Conservation (phyloP, 2,888 invertebrate genomes). For the Perizoma affinitatum region DNA sequence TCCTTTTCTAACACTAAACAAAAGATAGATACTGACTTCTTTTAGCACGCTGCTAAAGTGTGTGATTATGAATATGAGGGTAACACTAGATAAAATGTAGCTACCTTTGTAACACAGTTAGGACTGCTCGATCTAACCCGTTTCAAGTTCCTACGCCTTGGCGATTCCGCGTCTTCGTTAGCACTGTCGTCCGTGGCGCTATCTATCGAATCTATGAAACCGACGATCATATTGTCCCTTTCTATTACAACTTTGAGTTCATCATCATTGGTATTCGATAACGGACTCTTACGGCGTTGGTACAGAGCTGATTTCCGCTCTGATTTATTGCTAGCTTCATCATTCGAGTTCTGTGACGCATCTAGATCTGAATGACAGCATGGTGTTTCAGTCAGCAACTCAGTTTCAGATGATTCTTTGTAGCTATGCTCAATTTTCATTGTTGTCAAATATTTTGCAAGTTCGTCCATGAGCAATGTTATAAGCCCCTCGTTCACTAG, state of each 20-base stretch:
- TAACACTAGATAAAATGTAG: background rate
- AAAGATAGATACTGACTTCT: too few relatives aligned
- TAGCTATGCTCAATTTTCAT: slow-evolving; percentile 73
- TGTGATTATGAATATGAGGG: too few relatives aligned
- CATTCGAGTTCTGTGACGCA: slow-evolving; percentile 15
- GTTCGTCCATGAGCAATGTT: slow-evolving; percentile 68
- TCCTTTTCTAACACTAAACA: too few relatives aligned
- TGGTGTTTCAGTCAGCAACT: background rate
- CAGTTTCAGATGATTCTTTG: slow-evolving; percentile 38
- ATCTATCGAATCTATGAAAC: slow-evolving; percentile 71
- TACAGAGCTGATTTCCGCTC: slow-evolving; percentile 53
- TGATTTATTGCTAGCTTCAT: slow-evolving; percentile 29
- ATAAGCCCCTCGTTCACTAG: slow-evolving; percentile 76
- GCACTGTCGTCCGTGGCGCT: slow-evolving; percentile 72
- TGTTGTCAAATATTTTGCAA: slow-evolving; percentile 64
- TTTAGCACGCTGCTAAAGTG: too few relatives aligned
- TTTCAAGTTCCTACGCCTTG: slow-evolving; percentile 58
- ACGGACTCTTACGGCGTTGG: slow-evolving; percentile 57
- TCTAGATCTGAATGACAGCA: slow-evolving; percentile 1
- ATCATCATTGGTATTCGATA: slow-evolving; percentile 59
- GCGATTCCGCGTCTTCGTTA: slow-evolving; percentile 57
- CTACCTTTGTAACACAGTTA: slow-evolving; percentile 60
- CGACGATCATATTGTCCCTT: slow-evolving; percentile 78
- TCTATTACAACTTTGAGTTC: slow-evolving; percentile 75
- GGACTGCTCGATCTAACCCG: slow-evolving; percentile 63